Evolutionary conservation across 1,140 invertebrate species (phyloP).

Genomic region (Cyphomyrmex costatus): DNA sequence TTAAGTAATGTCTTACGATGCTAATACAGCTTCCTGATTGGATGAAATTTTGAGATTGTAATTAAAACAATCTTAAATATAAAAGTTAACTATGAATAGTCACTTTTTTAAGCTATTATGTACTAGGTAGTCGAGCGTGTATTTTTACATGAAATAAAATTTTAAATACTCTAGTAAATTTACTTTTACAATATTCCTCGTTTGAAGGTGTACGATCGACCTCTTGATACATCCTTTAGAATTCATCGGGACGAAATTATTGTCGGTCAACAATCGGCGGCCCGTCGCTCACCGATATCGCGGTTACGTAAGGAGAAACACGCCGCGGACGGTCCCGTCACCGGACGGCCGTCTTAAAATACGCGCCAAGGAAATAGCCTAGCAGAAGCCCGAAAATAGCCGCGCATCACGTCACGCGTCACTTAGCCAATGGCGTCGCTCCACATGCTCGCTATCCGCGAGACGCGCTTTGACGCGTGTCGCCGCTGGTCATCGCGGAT

Average conservation of each 20-base stretch:
- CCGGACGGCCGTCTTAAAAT: slow-evolving; percentile 85
- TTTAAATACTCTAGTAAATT: too few species aligned
- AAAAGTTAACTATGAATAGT: too few species aligned
- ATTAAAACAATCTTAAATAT: too few species aligned
- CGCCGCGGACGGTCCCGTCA: slow-evolving; percentile 72
- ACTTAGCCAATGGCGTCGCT: slow-evolving; percentile 83
- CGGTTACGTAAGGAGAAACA: slow-evolving; percentile 72
- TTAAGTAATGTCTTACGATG: too few species aligned
- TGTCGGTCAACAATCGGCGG: slow-evolving; percentile 83
- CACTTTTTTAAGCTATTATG: too few species aligned
- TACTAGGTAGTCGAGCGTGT: too few species aligned
- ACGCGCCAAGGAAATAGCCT: slow-evolving; percentile 87
- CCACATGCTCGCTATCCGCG: slow-evolving; percentile 83
- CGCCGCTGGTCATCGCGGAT: neutral
- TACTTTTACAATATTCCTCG: too few species aligned
- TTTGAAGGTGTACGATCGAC: too few species aligned
- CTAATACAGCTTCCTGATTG: too few species aligned
- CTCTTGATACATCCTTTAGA: neutral
- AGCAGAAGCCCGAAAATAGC: slow-evolving; percentile 85
- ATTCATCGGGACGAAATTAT: slow-evolving; percentile 69
- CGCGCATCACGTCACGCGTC: slow-evolving; percentile 76
- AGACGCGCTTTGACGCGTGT: slow-evolving; percentile 34
- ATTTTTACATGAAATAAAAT: too few species aligned
- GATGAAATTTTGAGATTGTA: too few species aligned
- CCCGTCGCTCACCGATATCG: slow-evolving; percentile 55